A percentile compares a stretch with the other conserved stretches of the same genome.
These are phyloP conservation scores for Diglossa cyanea DNA, from an alignment of 2,797 vertebrate species.

Conservation along the genomic window DNA sequence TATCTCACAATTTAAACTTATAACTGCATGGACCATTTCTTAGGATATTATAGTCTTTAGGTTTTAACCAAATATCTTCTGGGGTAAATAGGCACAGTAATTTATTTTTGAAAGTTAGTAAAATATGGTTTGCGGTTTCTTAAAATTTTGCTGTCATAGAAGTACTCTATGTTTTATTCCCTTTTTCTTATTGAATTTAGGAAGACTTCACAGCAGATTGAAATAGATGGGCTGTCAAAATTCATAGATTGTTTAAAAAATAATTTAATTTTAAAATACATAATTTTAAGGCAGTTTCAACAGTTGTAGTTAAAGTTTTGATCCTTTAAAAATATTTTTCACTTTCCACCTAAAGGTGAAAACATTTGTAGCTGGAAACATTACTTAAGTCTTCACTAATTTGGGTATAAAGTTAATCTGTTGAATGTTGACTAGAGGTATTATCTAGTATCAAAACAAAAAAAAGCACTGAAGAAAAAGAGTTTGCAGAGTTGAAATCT, in stretches of 20 bases:
- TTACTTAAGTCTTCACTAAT: neutral
- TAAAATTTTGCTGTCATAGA: neutral
- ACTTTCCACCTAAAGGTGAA: neutral
- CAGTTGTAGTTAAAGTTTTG: neutral
- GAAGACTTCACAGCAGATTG: neutral
- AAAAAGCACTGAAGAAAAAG: neutral
- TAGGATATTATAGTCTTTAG: neutral
- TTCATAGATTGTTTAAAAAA: neutral
- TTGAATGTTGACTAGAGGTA: neutral
- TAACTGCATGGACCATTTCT: neutral
- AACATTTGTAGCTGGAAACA: neutral
- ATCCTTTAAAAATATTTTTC: neutral
- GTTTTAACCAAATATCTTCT: neutral
- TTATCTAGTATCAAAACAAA: neutral
- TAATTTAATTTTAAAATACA: neutral
- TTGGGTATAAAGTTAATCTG: neutral
- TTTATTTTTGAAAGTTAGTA: neutral
- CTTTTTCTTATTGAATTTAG: neutral
- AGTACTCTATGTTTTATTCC: neutral
- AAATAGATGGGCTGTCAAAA: neutral
- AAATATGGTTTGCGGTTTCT: neutral
- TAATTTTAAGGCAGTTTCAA: neutral
- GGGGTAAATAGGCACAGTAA: neutral
- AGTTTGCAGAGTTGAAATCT: neutral
- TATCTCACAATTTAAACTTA: neutral